Evolutionary conservation across 2,797 vertebrate species (phyloP).

Genomic region (Gymnocypris eckloni): DNA sequence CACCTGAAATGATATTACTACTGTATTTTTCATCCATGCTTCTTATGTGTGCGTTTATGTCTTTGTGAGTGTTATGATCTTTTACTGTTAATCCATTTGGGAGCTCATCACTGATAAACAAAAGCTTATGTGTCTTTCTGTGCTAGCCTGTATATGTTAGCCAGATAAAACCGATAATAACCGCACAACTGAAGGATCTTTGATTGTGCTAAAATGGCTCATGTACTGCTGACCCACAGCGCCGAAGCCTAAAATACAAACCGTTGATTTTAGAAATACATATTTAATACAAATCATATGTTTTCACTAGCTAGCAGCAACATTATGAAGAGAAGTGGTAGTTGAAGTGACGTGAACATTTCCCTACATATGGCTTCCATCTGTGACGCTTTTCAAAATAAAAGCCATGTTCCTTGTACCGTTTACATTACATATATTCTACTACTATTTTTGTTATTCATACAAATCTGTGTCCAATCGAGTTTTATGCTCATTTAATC

Average conservation of each 20-base stretch:
- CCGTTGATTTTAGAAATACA: not conserved
- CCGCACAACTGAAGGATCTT: not conserved
- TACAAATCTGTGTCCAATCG: not conserved
- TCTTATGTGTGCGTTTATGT: conserved; percentile 7
- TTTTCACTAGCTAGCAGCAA: not conserved
- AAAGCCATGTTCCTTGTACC: not conserved
- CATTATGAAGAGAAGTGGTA: not conserved
- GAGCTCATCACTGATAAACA: conserved; percentile 5
- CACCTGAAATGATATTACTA: conserved; percentile 87
- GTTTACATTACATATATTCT: not conserved
- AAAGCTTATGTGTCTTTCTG: not conserved
- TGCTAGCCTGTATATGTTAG: not conserved
- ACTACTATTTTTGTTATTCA: no score
- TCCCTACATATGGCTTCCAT: conserved; percentile 30
- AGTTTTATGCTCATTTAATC: not conserved
- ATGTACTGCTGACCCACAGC: not conserved
- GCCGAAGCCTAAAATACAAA: not conserved
- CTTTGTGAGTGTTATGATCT: not conserved
- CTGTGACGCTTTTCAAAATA: conserved; percentile 40
- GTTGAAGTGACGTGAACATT: conserved; percentile 56
- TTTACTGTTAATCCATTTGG: not conserved
- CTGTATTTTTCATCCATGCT: conserved; percentile 93
- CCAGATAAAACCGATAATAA: not conserved
- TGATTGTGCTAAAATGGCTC: not conserved
- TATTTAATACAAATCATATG: not conserved